Evolutionary conservation across 2,113 vertebrate genomes (phyloP), one percentile per base, ranked within the genome.

Genomic region (Epinephelus fuscoguttatus): DNA sequence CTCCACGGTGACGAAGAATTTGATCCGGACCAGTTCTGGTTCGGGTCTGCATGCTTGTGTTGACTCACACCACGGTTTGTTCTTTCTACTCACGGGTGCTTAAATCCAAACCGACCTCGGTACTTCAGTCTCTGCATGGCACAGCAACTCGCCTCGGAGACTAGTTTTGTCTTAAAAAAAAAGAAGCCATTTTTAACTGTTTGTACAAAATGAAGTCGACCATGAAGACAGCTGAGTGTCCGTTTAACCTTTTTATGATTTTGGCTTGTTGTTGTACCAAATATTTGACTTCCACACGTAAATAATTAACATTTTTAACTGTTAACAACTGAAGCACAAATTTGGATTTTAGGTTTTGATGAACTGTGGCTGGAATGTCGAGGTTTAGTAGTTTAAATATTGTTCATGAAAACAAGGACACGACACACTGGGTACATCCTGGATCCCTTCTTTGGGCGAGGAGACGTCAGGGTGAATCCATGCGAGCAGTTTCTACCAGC

Each of bases 71-170:
- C 80, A 61, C 69, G 37, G 61, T 88, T 89, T 37, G 52, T 77
- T 82, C 69, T 78, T 79, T 75, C 63, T 73, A 27, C 84, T 81
- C 87, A 83, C 67, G 45, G 92, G 91, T 91, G 90, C 90, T 94
- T 76, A 27, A 77, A 85, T 92, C 88, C 89, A 89, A 85, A 90
- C 70, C 69, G 52, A 94, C 89, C 90, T 93, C 87, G 83, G 90
- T 91, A 85, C 91, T 91, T 40, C 25, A 1, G 70, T 60, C 80
- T 84, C 80, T 56, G 80, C 61, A 25, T 12, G 56, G 75, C 62
- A 18, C 11, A 30, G 75, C 70, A 40, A 33, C 63, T 75, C 63
- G 50, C 61, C 84, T 70, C 33, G 2, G 72, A 88, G 79, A 83
- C 85, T 47, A 1, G 3, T 62, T 59, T 78, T 78, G 69, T 90